phyloP scores from a whole-genome alignment of 2,888 invertebrate genomes.

The Hanleya hanleyi region DNA sequence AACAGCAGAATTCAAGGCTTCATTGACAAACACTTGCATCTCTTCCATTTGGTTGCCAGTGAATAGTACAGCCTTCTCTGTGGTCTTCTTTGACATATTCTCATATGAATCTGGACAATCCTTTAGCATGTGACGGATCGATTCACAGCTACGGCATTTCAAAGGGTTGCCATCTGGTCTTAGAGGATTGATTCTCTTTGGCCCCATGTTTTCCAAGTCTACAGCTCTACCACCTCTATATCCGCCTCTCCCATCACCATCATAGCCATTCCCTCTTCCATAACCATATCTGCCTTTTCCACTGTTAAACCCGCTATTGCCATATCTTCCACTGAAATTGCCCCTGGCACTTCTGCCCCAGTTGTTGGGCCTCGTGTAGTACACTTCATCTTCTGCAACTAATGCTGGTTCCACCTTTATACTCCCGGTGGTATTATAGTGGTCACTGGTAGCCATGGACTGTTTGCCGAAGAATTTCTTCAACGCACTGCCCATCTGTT shows the following conservation, averaged over 20 bases:
- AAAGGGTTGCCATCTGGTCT: not conserved
- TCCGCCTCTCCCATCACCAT: no score
- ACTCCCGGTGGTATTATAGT: no score
- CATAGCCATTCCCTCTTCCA: no score
- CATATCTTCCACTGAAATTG: no score
- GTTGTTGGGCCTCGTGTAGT: no score
- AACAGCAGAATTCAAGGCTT: conserved; percentile 3
- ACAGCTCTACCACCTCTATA: no score
- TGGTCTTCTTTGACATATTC: not conserved
- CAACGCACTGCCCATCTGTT: not conserved
- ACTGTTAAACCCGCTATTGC: no score
- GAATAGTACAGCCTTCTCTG: not conserved
- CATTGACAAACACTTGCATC: conserved; percentile 9
- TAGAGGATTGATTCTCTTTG: conserved; percentile 19
- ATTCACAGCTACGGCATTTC: not conserved
- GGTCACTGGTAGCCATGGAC: not conserved
- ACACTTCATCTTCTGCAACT: no score
- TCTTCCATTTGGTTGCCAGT: not conserved
- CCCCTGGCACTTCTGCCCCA: no score
- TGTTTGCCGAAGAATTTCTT: conserved; percentile 4
- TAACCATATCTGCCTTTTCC: no score
- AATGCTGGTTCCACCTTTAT: no score
- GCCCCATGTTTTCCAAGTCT: no score
- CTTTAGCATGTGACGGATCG: not conserved
- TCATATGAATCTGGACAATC: not conserved